These are phyloP conservation scores for Gobiocypris rarus DNA, from an alignment of 2,113 vertebrate species.

Conservation along the genomic window DNA sequence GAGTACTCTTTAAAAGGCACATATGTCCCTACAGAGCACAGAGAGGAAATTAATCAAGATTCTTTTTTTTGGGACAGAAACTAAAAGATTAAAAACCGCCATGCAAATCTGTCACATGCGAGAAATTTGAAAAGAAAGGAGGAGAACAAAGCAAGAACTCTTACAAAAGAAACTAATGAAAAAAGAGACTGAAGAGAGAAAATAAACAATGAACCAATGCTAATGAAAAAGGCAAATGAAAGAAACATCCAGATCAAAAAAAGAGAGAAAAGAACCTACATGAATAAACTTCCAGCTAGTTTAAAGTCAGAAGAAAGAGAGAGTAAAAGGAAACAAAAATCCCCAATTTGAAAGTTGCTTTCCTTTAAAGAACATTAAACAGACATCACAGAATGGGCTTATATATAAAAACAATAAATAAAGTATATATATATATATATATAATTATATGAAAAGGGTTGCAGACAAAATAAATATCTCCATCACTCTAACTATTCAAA, in stretches of 20 bases:
- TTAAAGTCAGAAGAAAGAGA: slow-evolving; percentile 68
- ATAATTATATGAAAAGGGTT: slow-evolving; percentile 68
- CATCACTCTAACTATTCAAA: slow-evolving; percentile 79
- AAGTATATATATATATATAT: not conserved
- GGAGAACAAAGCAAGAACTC: slow-evolving; percentile 22
- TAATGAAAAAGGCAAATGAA: slow-evolving; percentile 23
- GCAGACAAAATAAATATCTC: slow-evolving; percentile 79
- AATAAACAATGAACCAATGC: slow-evolving; percentile 60
- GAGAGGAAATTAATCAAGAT: slow-evolving; percentile 59
- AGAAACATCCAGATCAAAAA: slow-evolving; percentile 68
- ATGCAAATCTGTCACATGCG: slow-evolving; percentile 84
- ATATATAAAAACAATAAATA: slow-evolving; percentile 56
- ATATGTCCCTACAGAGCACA: slow-evolving; percentile 72
- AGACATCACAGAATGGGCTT: slow-evolving; percentile 79
- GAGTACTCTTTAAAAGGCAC: slow-evolving; percentile 72
- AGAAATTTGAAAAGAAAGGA: slow-evolving; percentile 67
- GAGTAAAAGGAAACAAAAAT: slow-evolving; percentile 69
- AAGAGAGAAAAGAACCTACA: slow-evolving; percentile 68
- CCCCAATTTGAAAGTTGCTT: slow-evolving; percentile 69
- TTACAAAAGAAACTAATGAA: slow-evolving; percentile 56
- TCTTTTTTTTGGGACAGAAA: slow-evolving; percentile 65
- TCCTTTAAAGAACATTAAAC: slow-evolving; percentile 78
- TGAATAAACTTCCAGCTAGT: slow-evolving; percentile 54
- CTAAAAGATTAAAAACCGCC: slow-evolving; percentile 73
- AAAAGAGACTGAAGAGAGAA: slow-evolving; percentile 63